Percentiles rank a stretch among this genome's conserved stretches.
Conservation (phyloP, 2,888 invertebrate genomes). For the Drosophila pseudotalamancana region DNA sequence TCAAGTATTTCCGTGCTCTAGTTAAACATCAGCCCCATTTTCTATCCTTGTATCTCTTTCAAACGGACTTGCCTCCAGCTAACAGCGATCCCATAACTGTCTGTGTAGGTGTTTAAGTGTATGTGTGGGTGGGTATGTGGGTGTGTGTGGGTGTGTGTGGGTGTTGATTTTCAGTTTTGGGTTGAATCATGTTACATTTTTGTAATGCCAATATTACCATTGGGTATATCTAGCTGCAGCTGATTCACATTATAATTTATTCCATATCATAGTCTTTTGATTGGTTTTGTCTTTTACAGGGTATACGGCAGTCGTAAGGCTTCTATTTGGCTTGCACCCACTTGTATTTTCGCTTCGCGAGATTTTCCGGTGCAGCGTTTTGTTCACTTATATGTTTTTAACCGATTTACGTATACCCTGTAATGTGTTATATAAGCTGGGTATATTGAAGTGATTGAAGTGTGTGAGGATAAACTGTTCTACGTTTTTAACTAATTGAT, state of each 20-base stretch:
- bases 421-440: background rate
- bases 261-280: background rate
- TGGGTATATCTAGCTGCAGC: background rate
- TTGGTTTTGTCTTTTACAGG: background rate
- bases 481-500: too few species aligned
- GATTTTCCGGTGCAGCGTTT: constrained; percentile 26
- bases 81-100: constrained; percentile 14
- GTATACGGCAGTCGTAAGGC: background rate
- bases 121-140: background rate
- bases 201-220: constrained; percentile 12
- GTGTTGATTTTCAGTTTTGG: constrained; percentile 61
- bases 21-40: constrained; percentile 23
- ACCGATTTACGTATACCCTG: constrained; percentile 11
- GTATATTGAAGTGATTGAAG: background rate
- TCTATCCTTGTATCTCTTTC: constrained; percentile 22
- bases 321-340: background rate
- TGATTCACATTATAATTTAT: background rate
- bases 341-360: constrained; percentile 23
- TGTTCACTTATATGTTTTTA: constrained; percentile 4
- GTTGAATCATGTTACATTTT: constrained; percentile 38
- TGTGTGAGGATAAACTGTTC: background rate
- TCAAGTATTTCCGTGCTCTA: constrained; percentile 61
- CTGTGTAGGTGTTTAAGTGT: background rate
- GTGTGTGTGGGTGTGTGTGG: constrained; percentile 9
- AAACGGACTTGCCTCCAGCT: constrained; percentile 48